Evolutionary conservation across 2,888 invertebrate species (phyloP), one percentile per base, ranked within the genome.

Genomic region (Dioctria rufipes): DNA sequence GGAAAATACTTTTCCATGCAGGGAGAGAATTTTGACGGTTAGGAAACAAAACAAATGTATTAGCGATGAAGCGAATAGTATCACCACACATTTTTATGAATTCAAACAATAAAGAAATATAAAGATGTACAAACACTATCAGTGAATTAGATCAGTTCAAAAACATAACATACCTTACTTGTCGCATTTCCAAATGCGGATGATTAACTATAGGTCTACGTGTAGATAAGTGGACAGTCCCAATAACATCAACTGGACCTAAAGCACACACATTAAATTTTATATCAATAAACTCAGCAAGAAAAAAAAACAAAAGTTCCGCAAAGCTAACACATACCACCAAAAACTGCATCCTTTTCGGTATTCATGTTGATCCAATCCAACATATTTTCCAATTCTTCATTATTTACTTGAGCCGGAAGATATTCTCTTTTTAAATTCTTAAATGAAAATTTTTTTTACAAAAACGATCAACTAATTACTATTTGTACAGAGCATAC

Each of bases 231-330:
- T 96, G 92, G 11, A 97, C 90, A 58, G 94, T 93, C 8, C 96
- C 95, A 91, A 95, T 93, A 0, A 95, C 90, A 0, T 96, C 95
- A 93, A 96, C 94, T 67, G 96, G 94, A 4, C 96, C 96, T 87
- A 40, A 78, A 81, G 66, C 4, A 51, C 2, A 42, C 4, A 63
- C n/a, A 37, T 63, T 2, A 39, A 39, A 4, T 37, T 6, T 13
- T 6, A 39, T 63, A 39, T 37, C 25, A 25, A 25, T 25, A 25
- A 25, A 1, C 25, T 2, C 25, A 25, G 25, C 0, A 69, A 42
- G 13, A 13, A 25, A 61, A 13, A 13, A 61, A 13, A 8, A 11
- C 61, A 61, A 25, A 13, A 11, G 11, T 11, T 61, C 6, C 5
- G n/a, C n/a, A n/a, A 61, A 6, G 13, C 8, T 11, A 46, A 9